Evolutionary conservation across 2,888 invertebrate species (phyloP).

Genomic region (Cephus rjabovi): DNA sequence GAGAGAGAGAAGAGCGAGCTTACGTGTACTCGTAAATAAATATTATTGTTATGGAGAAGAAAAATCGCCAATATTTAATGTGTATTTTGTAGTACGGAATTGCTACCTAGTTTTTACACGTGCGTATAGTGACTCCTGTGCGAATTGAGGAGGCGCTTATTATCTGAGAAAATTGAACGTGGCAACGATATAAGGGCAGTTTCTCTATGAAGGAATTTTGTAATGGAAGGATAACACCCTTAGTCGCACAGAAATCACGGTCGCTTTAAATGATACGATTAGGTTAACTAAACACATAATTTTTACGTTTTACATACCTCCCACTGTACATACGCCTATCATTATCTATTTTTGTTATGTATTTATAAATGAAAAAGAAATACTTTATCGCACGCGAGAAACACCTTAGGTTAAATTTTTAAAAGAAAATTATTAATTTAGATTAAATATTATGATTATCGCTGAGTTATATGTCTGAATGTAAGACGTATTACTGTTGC

Average conservation of each 20-base stretch:
- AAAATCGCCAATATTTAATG: constrained; percentile 36
- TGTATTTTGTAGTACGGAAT: constrained; percentile 20
- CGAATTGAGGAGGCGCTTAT: not conserved
- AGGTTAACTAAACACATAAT: constrained; percentile 33
- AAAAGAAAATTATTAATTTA: constrained; percentile 21
- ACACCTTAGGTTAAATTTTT: constrained; percentile 24
- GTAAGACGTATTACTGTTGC: constrained; percentile 37
- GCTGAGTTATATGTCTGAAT: constrained; percentile 29
- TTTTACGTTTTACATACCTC: constrained; percentile 40
- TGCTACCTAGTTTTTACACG: constrained; percentile 32
- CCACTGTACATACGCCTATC: constrained; percentile 58
- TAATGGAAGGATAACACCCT: not conserved
- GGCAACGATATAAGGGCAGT: not conserved
- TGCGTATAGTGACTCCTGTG: not conserved
- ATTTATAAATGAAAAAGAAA: constrained; percentile 50
- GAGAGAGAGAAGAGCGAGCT: constrained; percentile 32
- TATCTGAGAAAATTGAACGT: too few relatives aligned
- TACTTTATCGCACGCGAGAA: constrained; percentile 44
- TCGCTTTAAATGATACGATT: constrained; percentile 9
- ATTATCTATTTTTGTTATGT: constrained; percentile 63
- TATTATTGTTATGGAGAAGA: constrained; percentile 33
- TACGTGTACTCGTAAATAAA: constrained; percentile 40
- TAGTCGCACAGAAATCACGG: constrained; percentile 23
- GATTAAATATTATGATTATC: constrained; percentile 28
- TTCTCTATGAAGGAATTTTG: not conserved